These are phyloP conservation scores for Microtus oregoni DNA, from an alignment of 2,113 vertebrate species.

Conservation along the genomic window DNA sequence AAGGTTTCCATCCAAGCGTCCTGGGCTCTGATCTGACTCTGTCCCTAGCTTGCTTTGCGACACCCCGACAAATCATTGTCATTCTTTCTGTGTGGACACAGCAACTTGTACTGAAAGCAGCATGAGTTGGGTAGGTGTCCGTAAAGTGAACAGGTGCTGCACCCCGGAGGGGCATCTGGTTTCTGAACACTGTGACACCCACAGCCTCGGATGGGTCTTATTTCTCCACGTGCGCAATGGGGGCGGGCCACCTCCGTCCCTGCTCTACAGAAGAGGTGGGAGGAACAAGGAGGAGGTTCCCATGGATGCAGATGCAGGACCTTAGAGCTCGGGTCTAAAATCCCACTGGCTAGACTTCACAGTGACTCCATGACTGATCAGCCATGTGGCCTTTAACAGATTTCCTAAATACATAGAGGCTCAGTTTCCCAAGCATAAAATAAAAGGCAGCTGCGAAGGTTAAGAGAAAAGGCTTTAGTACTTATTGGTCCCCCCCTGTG, in stretches of 20 bases:
- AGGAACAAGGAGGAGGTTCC: neutral
- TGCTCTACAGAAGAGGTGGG: neutral
- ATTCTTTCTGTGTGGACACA: neutral
- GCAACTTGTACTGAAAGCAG: neutral
- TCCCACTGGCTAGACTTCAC: neutral
- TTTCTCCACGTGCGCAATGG: neutral
- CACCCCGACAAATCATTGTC: neutral
- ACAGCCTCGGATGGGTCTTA: neutral
- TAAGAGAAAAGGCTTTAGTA: neutral
- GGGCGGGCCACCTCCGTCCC: neutral
- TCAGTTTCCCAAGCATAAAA: neutral
- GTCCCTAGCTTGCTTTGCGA: neutral
- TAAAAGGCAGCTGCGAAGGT: neutral
- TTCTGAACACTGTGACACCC: rapidly evolving
- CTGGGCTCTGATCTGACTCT: neutral
- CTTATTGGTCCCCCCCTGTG: neutral
- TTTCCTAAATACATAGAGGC: neutral
- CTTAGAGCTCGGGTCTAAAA: neutral
- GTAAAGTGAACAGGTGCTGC: neutral
- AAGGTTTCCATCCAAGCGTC: neutral
- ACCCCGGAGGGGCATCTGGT: rapidly evolving
- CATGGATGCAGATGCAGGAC: neutral
- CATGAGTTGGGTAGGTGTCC: neutral
- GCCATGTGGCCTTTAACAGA: neutral
- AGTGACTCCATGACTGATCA: neutral